A percentile compares a stretch with the other conserved stretches of the same genome.
Conservation (phyloP, 2,113 vertebrate genomes). For the Myodes glareolus region DNA sequence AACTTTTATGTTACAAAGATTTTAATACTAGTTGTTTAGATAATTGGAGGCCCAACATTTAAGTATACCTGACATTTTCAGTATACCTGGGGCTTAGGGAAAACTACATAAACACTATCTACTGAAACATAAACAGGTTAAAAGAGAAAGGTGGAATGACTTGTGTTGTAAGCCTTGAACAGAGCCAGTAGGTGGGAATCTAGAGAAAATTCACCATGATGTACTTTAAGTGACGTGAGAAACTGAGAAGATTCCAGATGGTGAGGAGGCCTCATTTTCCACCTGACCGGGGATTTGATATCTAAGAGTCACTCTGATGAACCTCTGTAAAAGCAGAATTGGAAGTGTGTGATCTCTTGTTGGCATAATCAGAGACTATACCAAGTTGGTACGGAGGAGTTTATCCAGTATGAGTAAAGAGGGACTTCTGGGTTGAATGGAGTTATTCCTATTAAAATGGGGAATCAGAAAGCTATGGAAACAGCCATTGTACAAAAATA, state of each 20-base stretch:
- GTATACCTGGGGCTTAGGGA: neutral
- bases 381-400: slow-evolving; percentile 33
- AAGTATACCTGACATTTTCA: slow-evolving; percentile 9
- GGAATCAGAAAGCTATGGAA: slow-evolving; percentile 63
- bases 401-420: slow-evolving; percentile 31
- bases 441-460: slow-evolving; percentile 65
- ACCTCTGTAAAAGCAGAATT: neutral
- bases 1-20: neutral
- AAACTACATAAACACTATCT: neutral
- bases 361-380: neutral
- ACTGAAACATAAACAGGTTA: neutral
- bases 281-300: neutral
- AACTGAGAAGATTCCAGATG: neutral
- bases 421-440: slow-evolving; percentile 74
- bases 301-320: neutral
- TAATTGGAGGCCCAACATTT: slow-evolving; percentile 36
- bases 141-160: neutral
- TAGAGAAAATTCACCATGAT: neutral
- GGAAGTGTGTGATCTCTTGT: neutral
- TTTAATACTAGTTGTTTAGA: neutral
- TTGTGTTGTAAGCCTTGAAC: neutral
- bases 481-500: slow-evolving; percentile 30
- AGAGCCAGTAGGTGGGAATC: neutral
- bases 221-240: neutral
- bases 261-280: neutral